phyloP scores from a whole-genome alignment of 92 coral and sea anemone species.

The Chrysogorgia sp. region DNA sequence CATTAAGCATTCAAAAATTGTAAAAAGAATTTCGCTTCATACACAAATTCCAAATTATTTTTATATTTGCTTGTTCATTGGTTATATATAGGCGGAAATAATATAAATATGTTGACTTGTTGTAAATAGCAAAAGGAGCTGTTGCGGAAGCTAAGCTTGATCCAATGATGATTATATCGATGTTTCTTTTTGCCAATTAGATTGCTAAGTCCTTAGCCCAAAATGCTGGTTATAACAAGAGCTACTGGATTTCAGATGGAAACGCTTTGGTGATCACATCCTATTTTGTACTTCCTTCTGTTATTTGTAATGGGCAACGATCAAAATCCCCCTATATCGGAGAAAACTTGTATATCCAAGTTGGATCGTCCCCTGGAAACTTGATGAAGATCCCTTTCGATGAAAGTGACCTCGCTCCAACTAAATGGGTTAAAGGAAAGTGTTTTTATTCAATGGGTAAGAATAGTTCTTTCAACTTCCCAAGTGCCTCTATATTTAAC shows the following conservation, averaged over 20 bases:
- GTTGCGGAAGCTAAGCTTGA: too few relatives aligned
- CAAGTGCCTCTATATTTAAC: too few relatives aligned
- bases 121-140: too few relatives aligned
- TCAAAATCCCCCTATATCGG: not conserved
- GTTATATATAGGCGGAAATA: too few relatives aligned
- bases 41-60: too few relatives aligned
- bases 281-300: constrained; percentile 29
- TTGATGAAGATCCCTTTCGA: constrained; percentile 26
- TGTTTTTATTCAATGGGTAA: constrained; percentile 30
- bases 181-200: not conserved
- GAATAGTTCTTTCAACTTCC: too few relatives aligned
- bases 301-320: constrained; percentile 11
- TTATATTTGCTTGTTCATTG: too few relatives aligned
- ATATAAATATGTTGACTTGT: too few relatives aligned
- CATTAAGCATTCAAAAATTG: too few relatives aligned
- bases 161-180: too few relatives aligned
- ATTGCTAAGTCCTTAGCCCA: constrained; percentile 12
- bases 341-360: constrained; percentile 21
- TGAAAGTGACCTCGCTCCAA: not conserved
- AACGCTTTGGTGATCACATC: constrained; percentile 22
- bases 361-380: not conserved
- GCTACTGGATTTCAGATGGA: constrained; percentile 20
- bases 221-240: constrained; percentile 18
- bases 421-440: constrained; percentile 39
- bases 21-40: too few relatives aligned